Base-by-base conservation (phyloP, 2,113 vertebrate genomes). In the Phylloscopus trochilus region DNA sequence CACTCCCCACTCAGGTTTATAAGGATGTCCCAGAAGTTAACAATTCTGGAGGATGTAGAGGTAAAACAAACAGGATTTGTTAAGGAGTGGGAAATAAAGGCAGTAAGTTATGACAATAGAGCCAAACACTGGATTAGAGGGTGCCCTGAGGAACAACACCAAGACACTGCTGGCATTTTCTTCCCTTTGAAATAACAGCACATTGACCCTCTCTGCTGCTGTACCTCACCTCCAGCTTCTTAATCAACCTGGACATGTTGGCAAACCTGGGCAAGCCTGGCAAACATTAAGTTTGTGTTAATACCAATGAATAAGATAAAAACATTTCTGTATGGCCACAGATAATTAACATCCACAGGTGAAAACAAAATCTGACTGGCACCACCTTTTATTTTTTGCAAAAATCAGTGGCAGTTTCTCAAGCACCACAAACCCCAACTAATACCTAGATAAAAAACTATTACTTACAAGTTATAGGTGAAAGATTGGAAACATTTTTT, bases 201-300 rank as follows among this genome's bases (percentile, higher is more conserved):
- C 63, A 14, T 0, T 5, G 62, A 30, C 35, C 14, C 10, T 7
- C 43, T 12, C 46, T 3, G 13, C 31, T 67, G n/a, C 2, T 44
- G 4, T 4, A 5, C 6, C 51, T 75, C 51, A 43, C 67, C 59
- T 15, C 2, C 1, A 11, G 6, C 76, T 8, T 52, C 87, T 33
- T 31, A 31, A 59, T 3, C 39, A 19, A 16, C 2, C 2, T 11
- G 26, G 77, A 11, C 11, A 11, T 0, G 1, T 0, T 63, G 33
- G 68, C 3, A 75, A 70, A 46, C 24, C 46, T 11, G 13, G 5
- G 7, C 26, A 59, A 56, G 24, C 30, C 2, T 15, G 33, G 28
- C 10, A 75, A 67, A 47, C 1, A 1, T 12, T 24, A 27, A 33
- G 7, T 31, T 33, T 10, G 26, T 9, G 15, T 8, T 81, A 8